Conservation (phyloP, 2,113 vertebrate genomes). For the Gulo gulo region DNA sequence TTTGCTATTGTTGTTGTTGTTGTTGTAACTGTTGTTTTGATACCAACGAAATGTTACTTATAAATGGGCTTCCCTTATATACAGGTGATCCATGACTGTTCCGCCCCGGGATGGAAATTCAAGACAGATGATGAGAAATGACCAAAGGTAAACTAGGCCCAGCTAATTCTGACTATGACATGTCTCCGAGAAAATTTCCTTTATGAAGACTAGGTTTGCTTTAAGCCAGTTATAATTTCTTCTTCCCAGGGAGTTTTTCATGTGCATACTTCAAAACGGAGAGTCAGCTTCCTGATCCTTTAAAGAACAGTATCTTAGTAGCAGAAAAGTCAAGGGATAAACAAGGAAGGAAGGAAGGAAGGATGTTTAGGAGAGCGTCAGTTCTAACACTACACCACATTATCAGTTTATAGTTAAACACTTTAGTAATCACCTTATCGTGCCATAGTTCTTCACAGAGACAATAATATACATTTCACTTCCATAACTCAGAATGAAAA, state of each 20-base stretch:
- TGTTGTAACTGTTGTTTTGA: background rate
- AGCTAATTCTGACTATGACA: background rate
- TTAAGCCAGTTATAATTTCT: background rate
- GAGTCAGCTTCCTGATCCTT: background rate
- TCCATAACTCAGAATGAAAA: background rate
- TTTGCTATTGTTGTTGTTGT: background rate
- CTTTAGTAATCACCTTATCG: background rate
- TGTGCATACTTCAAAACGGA: background rate
- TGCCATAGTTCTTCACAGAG: background rate
- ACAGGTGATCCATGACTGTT: background rate
- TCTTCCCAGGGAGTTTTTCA: background rate
- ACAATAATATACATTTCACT: constrained; percentile 1
- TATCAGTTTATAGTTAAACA: background rate
- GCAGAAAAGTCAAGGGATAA: background rate
- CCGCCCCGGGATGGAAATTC: background rate
- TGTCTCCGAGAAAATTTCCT: background rate
- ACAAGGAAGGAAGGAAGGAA: background rate
- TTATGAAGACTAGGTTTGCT: background rate
- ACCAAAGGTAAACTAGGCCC: background rate
- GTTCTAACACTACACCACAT: background rate
- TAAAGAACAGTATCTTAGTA: background rate
- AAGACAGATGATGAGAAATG: background rate
- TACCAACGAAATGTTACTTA: constrained; percentile 11
- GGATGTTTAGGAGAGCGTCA: background rate
- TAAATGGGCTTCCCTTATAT: background rate